A percentile compares a stretch with the other conserved stretches of the same genome.
phyloP scores from a whole-genome alignment of 2,113 vertebrate genomes.

The Piaya cayana region DNA sequence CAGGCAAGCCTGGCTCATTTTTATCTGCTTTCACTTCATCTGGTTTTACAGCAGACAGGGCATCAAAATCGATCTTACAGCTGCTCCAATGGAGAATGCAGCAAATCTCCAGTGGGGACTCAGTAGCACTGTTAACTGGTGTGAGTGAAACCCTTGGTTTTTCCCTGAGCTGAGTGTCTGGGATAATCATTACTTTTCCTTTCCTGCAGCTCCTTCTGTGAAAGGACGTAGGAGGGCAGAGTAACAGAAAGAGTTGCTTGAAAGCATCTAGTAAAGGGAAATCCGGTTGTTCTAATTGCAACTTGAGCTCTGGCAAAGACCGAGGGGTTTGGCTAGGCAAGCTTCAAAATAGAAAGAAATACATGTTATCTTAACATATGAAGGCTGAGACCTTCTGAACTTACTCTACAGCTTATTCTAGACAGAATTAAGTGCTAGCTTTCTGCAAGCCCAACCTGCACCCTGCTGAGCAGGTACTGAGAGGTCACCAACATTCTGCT shows the following conservation, averaged over 20 bases:
- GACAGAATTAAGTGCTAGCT: background rate
- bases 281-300: background rate
- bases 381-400: background rate
- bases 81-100: background rate
- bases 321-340: background rate
- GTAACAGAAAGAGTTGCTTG: background rate
- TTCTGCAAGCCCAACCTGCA: background rate
- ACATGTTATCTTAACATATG: background rate
- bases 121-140: fast-evolving
- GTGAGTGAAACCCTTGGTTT: background rate
- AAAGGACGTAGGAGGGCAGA: background rate
- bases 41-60: background rate
- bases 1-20: background rate
- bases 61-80: background rate
- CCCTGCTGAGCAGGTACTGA: background rate
- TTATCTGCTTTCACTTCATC: background rate
- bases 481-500: background rate
- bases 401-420: background rate
- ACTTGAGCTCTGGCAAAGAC: background rate
- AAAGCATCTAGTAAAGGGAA: background rate
- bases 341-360: background rate
- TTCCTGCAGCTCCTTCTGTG: background rate
- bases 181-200: background rate
- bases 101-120: background rate
- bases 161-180: background rate